phyloP scores from a whole-genome alignment of 1,140 invertebrate genomes.

The Cylas formicarius region DNA sequence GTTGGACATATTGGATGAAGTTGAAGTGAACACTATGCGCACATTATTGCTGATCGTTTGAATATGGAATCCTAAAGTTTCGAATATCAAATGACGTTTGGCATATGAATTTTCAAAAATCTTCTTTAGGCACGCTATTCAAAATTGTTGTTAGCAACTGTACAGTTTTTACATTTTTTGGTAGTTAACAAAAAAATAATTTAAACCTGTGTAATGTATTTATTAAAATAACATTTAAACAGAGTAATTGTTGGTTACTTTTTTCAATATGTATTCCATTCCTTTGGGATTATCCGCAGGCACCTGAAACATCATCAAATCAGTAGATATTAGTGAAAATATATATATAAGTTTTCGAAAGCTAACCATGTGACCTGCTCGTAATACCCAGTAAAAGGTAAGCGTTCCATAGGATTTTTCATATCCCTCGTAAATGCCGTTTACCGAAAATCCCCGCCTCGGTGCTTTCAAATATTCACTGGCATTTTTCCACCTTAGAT shows the following conservation, averaged over 20 bases:
- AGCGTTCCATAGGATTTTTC: conserved; percentile 16
- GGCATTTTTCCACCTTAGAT: conserved; percentile 52
- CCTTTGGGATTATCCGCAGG: conserved; percentile 53
- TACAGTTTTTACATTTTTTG: no score
- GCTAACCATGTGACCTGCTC: conserved; percentile 24
- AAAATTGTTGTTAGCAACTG: no score
- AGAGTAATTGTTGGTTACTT: conserved; percentile 1
- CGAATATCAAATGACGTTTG: no score
- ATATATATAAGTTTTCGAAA: conserved; percentile 2
- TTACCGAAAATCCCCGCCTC: conserved; percentile 10
- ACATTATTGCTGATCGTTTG: no score
- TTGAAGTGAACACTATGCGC: no score
- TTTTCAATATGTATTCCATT: conserved; percentile 20
- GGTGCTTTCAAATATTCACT: conserved; percentile 8
- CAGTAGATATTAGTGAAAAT: neutral
- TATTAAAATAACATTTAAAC: neutral
- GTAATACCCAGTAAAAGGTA: conserved; percentile 21
- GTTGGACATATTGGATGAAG: no score
- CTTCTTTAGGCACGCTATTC: no score
- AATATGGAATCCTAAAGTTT: no score
- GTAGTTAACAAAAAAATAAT: no score
- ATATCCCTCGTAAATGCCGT: conserved; percentile 21
- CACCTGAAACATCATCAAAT: neutral
- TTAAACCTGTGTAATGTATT: no score
- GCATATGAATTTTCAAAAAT: no score